phyloP scores from a whole-genome alignment of 2,113 vertebrate species.

The Pyxicephalus adspersus region DNA sequence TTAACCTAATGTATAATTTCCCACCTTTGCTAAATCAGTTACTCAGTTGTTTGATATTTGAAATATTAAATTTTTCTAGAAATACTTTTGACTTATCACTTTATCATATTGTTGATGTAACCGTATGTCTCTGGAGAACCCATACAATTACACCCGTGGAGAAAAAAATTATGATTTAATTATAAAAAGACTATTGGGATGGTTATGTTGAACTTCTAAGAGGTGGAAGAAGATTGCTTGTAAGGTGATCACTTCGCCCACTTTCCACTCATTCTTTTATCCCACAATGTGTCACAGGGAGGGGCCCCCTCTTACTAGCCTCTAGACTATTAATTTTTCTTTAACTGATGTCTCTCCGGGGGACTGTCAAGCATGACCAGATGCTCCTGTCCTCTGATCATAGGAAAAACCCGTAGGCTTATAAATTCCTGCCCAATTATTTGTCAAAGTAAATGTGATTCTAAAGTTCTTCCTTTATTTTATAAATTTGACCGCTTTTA shows the following conservation, averaged over 20 bases:
- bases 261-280: neutral
- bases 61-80: no score
- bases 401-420: slow-evolving; percentile 13
- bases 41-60: no score
- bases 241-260: neutral
- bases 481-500: neutral
- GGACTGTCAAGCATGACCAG: slow-evolving; percentile 24
- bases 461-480: neutral
- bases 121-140: neutral
- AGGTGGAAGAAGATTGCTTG: neutral
- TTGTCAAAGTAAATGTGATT: neutral
- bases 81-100: no score
- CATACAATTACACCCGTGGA: neutral
- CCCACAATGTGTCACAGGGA: slow-evolving; percentile 16
- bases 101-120: no score
- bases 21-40: no score
- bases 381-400: slow-evolving; percentile 44
- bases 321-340: slow-evolving; percentile 1
- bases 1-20: no score
- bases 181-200: neutral
- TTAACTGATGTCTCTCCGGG: slow-evolving; percentile 39
- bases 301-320: neutral
- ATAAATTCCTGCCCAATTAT: slow-evolving; percentile 21
- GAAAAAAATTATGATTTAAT: neutral
- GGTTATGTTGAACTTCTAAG: neutral